Conservation (phyloP, 2,113 vertebrate species). For the Daubentonia madagascariensis region DNA sequence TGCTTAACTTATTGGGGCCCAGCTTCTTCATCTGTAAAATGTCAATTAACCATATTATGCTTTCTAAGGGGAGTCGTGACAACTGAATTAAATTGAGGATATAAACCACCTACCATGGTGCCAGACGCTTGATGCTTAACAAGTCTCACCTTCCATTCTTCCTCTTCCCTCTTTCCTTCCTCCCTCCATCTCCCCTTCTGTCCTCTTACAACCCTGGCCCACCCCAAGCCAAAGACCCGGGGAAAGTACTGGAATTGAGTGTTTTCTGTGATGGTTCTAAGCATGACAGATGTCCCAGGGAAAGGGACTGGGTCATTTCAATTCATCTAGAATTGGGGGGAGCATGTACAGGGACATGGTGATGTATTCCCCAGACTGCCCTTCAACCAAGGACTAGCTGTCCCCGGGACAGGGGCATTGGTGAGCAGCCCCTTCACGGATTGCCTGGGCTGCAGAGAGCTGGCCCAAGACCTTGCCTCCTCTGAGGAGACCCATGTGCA, state of each 20-base stretch:
- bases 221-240: neutral
- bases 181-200: neutral
- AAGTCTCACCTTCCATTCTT: neutral
- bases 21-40: neutral
- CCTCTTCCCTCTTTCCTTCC: neutral
- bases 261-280: neutral
- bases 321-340: neutral
- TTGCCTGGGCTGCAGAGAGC: accelerated
- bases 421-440: neutral
- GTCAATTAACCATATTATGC: neutral
- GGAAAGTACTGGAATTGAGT: neutral
- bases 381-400: neutral
- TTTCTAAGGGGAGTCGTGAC: neutral
- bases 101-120: neutral
- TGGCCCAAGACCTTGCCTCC: neutral
- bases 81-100: neutral
- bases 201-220: neutral
- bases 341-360: too few relatives aligned
- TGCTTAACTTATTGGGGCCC: neutral
- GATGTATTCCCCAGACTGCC: too few relatives aligned
- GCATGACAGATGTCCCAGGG: neutral
- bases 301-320: neutral
- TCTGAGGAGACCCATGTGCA: neutral
- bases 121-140: neutral
- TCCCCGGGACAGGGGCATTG: accelerated